Percentiles rank a stretch among this genome's conserved stretches.
These are phyloP conservation scores for Herpailurus yagouaroundi DNA, from an alignment of 2,113 vertebrate species.

Conservation along the genomic window DNA sequence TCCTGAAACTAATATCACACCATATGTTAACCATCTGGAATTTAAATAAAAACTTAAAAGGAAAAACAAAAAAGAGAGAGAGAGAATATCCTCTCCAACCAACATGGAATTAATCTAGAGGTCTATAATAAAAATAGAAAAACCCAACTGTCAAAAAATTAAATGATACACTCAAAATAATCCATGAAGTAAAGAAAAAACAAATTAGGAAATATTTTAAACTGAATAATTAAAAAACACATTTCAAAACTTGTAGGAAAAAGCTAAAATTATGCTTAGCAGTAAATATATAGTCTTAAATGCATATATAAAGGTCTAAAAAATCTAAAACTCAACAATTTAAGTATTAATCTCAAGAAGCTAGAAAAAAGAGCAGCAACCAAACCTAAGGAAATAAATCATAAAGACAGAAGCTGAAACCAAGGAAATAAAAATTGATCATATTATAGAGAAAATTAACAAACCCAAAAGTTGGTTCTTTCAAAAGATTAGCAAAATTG, in stretches of 20 bases:
- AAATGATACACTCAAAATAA: slow-evolving; percentile 10
- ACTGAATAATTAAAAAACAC: not conserved
- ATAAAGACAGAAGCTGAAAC: slow-evolving; percentile 5
- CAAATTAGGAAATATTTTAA: not conserved
- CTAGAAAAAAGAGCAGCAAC: not conserved
- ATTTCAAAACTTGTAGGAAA: not conserved
- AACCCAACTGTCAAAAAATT: not conserved
- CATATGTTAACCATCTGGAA: not conserved
- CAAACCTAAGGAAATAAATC: not conserved
- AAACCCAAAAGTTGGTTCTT: not conserved
- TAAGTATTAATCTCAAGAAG: not conserved
- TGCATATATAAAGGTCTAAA: not conserved
- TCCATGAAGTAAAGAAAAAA: not conserved
- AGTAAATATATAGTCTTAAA: not conserved
- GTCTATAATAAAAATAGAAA: not conserved
- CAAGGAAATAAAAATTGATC: not conserved
- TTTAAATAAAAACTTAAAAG: not conserved
- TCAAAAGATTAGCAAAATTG: not conserved
- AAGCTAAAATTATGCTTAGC: not conserved
- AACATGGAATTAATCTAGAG: not conserved
- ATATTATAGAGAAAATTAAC: not conserved
- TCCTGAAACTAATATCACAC: not conserved
- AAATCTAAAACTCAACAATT: not conserved
- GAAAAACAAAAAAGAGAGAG: not conserved
- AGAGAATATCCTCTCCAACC: not conserved